phyloP scores from a whole-genome alignment of 2,888 invertebrate genomes.

The Falcaria lacertinaria region DNA sequence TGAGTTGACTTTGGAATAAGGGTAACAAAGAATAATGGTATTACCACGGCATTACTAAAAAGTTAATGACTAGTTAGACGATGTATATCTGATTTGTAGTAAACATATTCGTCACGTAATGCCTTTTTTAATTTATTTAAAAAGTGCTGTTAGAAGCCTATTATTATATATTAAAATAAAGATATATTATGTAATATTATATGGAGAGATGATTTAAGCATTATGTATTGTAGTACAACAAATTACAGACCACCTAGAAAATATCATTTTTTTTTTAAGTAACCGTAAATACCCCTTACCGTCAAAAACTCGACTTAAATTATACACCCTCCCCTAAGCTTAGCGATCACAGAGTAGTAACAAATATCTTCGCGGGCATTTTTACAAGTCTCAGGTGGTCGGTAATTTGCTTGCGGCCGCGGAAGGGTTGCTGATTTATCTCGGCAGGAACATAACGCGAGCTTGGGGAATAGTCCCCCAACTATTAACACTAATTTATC shows the following conservation, averaged over 20 bases:
- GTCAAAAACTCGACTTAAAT: background rate
- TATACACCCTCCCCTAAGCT: slow-evolving; percentile 23
- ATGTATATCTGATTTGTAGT: too few species aligned
- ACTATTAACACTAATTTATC: slow-evolving; percentile 61
- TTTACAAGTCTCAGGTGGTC: slow-evolving; percentile 77
- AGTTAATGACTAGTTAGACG: too few species aligned
- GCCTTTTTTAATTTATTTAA: too few species aligned
- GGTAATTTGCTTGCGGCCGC: slow-evolving; percentile 65
- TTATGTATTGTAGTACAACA: too few species aligned
- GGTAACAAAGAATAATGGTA: background rate
- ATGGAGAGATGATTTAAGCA: too few species aligned
- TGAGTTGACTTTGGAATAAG: slow-evolving; percentile 3
- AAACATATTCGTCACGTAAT: too few species aligned
- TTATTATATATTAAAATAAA: too few species aligned
- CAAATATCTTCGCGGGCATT: slow-evolving; percentile 59
- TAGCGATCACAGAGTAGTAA: slow-evolving; percentile 24
- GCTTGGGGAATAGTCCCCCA: slow-evolving; percentile 61
- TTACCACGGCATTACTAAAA: background rate
- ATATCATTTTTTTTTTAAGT: too few species aligned
- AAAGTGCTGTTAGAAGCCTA: too few species aligned
- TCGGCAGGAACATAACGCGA: slow-evolving; percentile 47
- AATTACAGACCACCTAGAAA: too few species aligned
- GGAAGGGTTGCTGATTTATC: slow-evolving; percentile 77
- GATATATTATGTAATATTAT: too few species aligned
- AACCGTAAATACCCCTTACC: too few species aligned